Conservation (phyloP, 2,113 vertebrate species). For the Caranx ignobilis region DNA sequence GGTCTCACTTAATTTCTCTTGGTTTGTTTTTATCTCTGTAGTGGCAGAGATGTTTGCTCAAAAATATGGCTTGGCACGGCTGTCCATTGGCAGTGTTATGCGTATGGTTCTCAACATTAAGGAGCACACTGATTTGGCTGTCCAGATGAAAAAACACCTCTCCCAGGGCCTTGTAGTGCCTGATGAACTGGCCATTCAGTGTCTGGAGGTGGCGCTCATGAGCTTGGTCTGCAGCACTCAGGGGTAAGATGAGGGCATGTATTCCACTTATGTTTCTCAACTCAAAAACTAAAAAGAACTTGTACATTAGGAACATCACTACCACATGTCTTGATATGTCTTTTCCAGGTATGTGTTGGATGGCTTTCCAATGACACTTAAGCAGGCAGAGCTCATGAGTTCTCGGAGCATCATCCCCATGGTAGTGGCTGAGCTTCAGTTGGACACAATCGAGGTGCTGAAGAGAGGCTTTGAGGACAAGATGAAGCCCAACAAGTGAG, state of each 20-base stretch:
- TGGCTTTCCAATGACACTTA: slow-evolving; percentile 90
- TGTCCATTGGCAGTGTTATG: slow-evolving; percentile 89
- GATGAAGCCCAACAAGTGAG: slow-evolving; percentile 84
- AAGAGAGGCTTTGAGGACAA: slow-evolving; percentile 88
- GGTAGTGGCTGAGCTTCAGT: slow-evolving; percentile 88
- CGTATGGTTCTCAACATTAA: slow-evolving; percentile 82
- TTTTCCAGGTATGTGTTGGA: slow-evolving; percentile 90
- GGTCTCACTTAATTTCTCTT: neutral
- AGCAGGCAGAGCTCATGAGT: slow-evolving; percentile 87
- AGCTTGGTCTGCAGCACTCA: slow-evolving; percentile 81
- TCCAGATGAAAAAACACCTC: slow-evolving; percentile 85
- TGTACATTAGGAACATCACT: neutral
- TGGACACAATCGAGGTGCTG: slow-evolving; percentile 89
- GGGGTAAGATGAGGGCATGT: slow-evolving; percentile 70
- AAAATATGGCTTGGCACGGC: slow-evolving; percentile 85
- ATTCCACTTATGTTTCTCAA: neutral
- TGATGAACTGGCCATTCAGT: slow-evolving; percentile 90
- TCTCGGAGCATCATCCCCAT: slow-evolving; percentile 88
- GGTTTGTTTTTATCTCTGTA: slow-evolving; percentile 58
- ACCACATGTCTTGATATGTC: neutral
- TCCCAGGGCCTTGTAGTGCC: slow-evolving; percentile 86
- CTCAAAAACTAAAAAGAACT: neutral
- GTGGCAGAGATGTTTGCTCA: slow-evolving; percentile 88
- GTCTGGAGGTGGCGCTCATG: slow-evolving; percentile 90
- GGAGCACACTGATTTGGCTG: slow-evolving; percentile 84